A percentile compares a stretch with the other conserved stretches of the same genome.
phyloP scores from a whole-genome alignment of 2,113 vertebrate species.

The Oncorhynchus tshawytscha region DNA sequence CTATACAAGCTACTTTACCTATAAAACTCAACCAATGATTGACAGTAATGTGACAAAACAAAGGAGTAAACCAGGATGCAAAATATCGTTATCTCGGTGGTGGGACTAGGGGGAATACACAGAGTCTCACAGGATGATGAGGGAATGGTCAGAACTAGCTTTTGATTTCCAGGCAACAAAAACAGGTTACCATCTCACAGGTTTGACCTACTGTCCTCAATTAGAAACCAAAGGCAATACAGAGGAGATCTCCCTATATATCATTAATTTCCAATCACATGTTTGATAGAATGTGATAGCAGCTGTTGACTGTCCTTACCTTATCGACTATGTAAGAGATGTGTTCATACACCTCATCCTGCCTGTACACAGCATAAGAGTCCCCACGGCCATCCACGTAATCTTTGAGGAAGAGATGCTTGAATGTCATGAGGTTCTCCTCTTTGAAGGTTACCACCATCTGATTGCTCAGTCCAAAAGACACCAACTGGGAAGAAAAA shows the following conservation, averaged over 20 bases:
- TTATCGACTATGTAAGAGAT: constrained; percentile 81
- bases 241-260: no score
- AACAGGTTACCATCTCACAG: neutral
- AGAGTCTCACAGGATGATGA: no score
- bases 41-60: constrained; percentile 6
- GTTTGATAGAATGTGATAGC: neutral
- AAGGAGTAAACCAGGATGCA: neutral
- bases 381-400: constrained; percentile 76
- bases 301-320: constrained; percentile 57
- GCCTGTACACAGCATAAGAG: constrained; percentile 84
- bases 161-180: neutral
- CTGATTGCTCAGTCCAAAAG: constrained; percentile 92
- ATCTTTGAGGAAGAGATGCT: constrained; percentile 88
- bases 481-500: constrained; percentile 78
- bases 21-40: constrained; percentile 36
- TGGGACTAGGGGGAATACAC: no score
- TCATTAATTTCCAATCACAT: no score
- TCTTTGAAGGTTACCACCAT: constrained; percentile 94
- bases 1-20: neutral
- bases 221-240: neutral
- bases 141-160: no score
- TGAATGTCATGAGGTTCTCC: constrained; percentile 88
- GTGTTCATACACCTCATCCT: constrained; percentile 83
- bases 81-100: no score
- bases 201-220: neutral